phyloP scores from a whole-genome alignment of 2,113 vertebrate genomes.

The Hydrolagus affinis region DNA sequence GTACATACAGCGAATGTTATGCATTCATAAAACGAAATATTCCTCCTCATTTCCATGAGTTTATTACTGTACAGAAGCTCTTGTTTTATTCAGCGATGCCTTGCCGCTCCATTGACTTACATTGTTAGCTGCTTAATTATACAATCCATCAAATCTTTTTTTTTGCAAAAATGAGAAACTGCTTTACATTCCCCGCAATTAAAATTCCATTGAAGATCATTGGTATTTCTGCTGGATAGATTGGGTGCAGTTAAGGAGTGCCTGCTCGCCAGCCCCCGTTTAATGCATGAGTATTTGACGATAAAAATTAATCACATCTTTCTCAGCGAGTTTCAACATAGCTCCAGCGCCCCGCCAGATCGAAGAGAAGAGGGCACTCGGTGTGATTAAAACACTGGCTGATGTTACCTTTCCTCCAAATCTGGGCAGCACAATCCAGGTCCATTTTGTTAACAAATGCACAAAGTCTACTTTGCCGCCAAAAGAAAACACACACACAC shows the following conservation, averaged over 20 bases:
- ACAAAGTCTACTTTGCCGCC: too few relatives aligned
- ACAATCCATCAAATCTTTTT: constrained; percentile 77
- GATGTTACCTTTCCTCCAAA: too few relatives aligned
- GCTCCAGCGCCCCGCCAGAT: background rate
- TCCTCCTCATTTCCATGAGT: constrained; percentile 45
- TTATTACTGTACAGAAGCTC: constrained; percentile 55
- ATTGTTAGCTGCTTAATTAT: constrained; percentile 78
- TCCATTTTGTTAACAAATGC: too few relatives aligned
- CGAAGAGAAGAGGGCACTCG: too few relatives aligned
- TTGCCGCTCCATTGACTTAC: constrained; percentile 75
- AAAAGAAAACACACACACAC: too few relatives aligned
- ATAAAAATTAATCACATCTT: background rate
- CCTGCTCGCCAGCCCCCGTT: background rate
- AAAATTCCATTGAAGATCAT: constrained; percentile 49
- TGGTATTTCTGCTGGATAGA: constrained; percentile 15
- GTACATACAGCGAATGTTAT: constrained; percentile 3
- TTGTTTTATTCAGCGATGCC: constrained; percentile 67
- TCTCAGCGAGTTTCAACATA: background rate
- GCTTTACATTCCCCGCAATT: constrained; percentile 70
- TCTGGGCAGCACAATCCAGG: too few relatives aligned
- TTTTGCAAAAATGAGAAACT: constrained; percentile 73
- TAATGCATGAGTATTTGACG: background rate
- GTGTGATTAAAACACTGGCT: too few relatives aligned
- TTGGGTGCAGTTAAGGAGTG: constrained; percentile 3
- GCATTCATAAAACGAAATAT: background rate